These are phyloP conservation scores for Campylorhamphus procurvoides DNA, from an alignment of 2,113 vertebrate genomes.

Conservation along the genomic window DNA sequence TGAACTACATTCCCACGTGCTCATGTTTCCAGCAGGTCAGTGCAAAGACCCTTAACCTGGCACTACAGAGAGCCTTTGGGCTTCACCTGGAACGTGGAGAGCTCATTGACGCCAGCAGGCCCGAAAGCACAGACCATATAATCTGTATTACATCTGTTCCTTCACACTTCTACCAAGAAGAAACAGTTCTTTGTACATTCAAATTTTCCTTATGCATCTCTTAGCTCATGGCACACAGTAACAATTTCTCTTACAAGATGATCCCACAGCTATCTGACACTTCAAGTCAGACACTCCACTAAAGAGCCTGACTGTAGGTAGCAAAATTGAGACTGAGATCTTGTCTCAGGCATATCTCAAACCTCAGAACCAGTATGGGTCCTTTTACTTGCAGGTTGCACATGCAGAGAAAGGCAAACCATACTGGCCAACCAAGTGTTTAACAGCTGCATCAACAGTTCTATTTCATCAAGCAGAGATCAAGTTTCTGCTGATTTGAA, in stretches of 20 bases:
- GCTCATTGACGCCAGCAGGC: background rate
- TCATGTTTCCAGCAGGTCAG: background rate
- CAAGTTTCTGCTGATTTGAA: background rate
- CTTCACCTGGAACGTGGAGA: background rate
- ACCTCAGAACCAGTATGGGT: background rate
- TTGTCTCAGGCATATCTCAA: background rate
- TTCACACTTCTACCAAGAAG: background rate
- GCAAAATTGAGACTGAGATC: background rate
- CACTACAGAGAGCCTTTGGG: background rate
- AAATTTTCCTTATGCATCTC: background rate
- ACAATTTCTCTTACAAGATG: background rate
- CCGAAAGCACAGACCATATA: background rate
- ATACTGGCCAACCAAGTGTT: background rate
- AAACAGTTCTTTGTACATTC: background rate
- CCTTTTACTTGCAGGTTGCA: accelerated
- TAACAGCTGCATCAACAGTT: background rate
- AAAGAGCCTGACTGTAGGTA: background rate
- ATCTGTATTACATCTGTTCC: background rate
- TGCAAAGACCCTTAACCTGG: background rate
- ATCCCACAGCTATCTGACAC: background rate
- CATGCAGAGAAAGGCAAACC: background rate
- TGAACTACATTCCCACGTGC: background rate
- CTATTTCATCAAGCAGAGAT: background rate
- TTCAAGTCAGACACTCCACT: background rate
- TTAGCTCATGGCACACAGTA: background rate